phyloP scores from a whole-genome alignment of 2,888 invertebrate species.

The Caenorhabditis drosophilae region DNA sequence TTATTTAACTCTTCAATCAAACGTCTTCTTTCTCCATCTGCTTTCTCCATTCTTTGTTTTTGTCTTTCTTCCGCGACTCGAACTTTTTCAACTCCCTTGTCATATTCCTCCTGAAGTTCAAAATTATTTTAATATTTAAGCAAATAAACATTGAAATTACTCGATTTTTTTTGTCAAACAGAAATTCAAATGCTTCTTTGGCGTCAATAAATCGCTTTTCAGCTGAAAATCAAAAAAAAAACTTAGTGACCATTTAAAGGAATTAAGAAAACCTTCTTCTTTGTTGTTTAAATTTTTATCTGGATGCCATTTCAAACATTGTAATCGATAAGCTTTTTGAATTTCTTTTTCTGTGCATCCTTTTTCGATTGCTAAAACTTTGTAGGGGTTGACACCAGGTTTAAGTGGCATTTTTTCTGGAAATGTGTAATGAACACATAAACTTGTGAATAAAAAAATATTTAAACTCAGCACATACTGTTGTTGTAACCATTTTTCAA shows the following conservation, averaged over 20 bases:
- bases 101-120: constrained; percentile 42
- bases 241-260: too few relatives aligned
- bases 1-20: constrained; percentile 43
- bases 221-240: constrained; percentile 21
- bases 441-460: too few relatives aligned
- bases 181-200: constrained; percentile 50
- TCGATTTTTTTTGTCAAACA: constrained; percentile 47
- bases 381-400: constrained; percentile 44
- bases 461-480: too few relatives aligned
- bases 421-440: too few relatives aligned
- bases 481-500: too few relatives aligned
- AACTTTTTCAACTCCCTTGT: constrained; percentile 26
- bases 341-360: constrained; percentile 51
- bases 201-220: constrained; percentile 44
- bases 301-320: constrained; percentile 58
- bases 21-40: constrained; percentile 41
- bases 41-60: constrained; percentile 43
- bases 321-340: constrained; percentile 50
- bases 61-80: constrained; percentile 32
- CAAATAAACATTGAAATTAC: constrained; percentile 6
- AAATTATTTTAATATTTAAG: neutral
- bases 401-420: constrained; percentile 33
- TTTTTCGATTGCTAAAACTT: constrained; percentile 43
- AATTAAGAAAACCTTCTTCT: too few relatives aligned
- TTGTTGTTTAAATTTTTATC: constrained; percentile 54